phyloP scores from a whole-genome alignment of 1,140 invertebrate genomes.

The Leptinotarsa lineolata region DNA sequence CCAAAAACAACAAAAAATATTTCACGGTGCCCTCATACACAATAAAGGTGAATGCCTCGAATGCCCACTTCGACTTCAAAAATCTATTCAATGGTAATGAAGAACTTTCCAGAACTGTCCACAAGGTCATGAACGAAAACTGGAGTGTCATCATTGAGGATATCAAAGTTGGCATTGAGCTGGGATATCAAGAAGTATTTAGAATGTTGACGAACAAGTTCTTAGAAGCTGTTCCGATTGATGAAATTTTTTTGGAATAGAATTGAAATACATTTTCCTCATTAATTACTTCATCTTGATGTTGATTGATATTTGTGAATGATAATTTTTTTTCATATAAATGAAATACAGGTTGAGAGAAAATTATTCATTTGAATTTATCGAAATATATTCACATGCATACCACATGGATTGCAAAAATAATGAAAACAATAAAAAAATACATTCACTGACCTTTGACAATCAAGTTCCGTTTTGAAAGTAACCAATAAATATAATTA shows the following conservation, averaged over 20 bases:
- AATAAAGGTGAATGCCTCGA: background rate
- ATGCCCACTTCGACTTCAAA: constrained; percentile 47
- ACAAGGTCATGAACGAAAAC: constrained; percentile 58
- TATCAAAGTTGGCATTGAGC: constrained; percentile 40
- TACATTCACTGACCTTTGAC: no score
- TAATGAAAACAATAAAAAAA: no score
- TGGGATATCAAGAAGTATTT: constrained; percentile 22
- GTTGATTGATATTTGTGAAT: no score
- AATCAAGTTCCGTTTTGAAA: no score
- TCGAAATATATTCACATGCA: no score
- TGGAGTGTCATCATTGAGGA: constrained; percentile 55
- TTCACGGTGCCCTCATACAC: constrained; percentile 22
- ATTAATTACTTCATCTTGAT: no score
- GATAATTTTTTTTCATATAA: no score
- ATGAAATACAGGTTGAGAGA: no score
- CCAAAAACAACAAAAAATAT: constrained; percentile 32
- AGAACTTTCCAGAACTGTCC: constrained; percentile 54
- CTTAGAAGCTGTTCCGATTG: constrained; percentile 29
- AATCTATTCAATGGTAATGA: constrained; percentile 59
- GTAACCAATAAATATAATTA: no score
- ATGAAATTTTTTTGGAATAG: constrained; percentile 31
- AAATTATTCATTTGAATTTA: no score
- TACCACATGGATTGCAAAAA: no score
- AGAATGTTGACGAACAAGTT: constrained; percentile 1
- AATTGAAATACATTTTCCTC: background rate